phyloP scores from a whole-genome alignment of 2,888 invertebrate species.

The Cyclophora albipunctata region DNA sequence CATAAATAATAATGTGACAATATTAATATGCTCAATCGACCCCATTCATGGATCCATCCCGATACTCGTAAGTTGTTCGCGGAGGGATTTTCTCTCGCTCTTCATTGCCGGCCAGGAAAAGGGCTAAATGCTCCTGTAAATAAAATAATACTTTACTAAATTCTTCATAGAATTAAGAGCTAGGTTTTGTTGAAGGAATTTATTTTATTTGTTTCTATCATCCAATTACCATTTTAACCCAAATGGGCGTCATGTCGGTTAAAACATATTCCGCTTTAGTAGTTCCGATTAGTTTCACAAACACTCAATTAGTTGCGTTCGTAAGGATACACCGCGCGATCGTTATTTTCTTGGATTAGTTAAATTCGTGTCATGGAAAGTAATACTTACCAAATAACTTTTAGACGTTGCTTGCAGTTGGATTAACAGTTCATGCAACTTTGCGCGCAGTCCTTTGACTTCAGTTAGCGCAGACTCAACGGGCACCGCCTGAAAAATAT shows the following conservation, averaged over 20 bases:
- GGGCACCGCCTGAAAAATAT: conserved; percentile 67
- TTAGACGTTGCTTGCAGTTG: conserved; percentile 70
- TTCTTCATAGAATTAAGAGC: too few species aligned
- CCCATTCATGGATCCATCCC: conserved; percentile 56
- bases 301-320: too few species aligned
- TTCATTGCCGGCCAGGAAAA: conserved; percentile 80
- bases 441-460: conserved; percentile 61
- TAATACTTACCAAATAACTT: conserved; percentile 64
- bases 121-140: conserved; percentile 77
- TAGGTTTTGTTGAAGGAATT: too few species aligned
- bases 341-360: too few species aligned
- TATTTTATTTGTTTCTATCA: too few species aligned
- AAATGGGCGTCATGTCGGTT: too few species aligned
- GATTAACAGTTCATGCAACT: conserved; percentile 60
- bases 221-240: too few species aligned
- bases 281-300: too few species aligned
- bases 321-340: too few species aligned
- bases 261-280: too few species aligned
- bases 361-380: too few species aligned
- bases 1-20: too few species aligned
- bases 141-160: background rate
- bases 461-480: conserved; percentile 77
- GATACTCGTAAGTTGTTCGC: conserved; percentile 51
- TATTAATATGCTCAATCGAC: conserved; percentile 37
- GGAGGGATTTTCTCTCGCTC: conserved; percentile 76